Base-by-base conservation (phyloP, 2,797 vertebrate genomes). In the Calcarius lapponicus region DNA sequence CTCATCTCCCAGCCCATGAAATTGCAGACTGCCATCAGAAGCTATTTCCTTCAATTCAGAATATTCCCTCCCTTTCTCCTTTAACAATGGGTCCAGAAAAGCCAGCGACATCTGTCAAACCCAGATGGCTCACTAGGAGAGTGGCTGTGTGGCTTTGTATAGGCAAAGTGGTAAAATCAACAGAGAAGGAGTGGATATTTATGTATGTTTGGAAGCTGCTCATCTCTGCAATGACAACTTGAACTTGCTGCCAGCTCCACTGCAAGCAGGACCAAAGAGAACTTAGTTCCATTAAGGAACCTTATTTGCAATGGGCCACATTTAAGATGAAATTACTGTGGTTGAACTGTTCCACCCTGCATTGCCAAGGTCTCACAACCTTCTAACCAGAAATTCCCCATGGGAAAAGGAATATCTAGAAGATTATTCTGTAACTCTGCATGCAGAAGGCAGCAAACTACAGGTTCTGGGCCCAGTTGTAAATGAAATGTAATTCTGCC, bases 61-160 rank as follows among this genome's bases (percentile, higher is more conserved):
- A 80, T 76, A 94, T 92, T 89, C 91, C 92, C 92, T 97, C 94
- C 92, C 87, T 96, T 93, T 81, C 75, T 81, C 43, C 84, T 81
- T 88, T 92, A 97, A 97, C 95, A 96, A 97, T 94, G 38, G 86
- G 47, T 88, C 91, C 95, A 94, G 95, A 95, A 96, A 97, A 97
- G 90, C 86, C 57, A 1, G 86, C 80, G 86, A 97, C 97, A 97
- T 96, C 97, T 97, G 96, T 95, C 96, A 97, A 94, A 90, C 70
- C 94, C 96, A 97, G 97, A 96, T 97, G 96, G 96, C 94, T 96
- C 95, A 80, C 82, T 94, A 82, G 70, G 95, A 97, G 95, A 96
- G 81, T 47, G 89, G 69, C 91, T 85, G 43, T 9, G 5, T 0
- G 38, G 75, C 93, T 96, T 91, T 96, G 95, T 93, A 78, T 83